phyloP scores from a whole-genome alignment of 1,140 invertebrate genomes.

The Zaprionus lachaisei region DNA sequence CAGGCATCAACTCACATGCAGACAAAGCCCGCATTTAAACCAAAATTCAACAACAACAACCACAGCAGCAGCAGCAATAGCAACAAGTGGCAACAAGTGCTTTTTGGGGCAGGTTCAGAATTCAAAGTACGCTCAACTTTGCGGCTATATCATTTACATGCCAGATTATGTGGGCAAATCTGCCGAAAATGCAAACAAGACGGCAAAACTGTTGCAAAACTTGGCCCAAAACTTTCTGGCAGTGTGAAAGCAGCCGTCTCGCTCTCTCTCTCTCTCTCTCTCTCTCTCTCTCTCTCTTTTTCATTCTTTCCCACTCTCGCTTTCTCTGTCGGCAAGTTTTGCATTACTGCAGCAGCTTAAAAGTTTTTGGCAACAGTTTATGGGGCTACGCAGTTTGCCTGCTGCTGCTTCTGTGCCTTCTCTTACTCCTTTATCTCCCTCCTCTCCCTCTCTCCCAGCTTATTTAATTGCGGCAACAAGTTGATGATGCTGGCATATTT shows the following conservation, averaged over 20 bases:
- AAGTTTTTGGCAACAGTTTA: constrained; percentile 79
- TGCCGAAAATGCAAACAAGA: constrained; percentile 54
- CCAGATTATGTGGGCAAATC: constrained; percentile 53
- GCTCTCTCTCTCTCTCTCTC: background rate
- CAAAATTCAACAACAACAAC: constrained; percentile 45
- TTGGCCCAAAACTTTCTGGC: constrained; percentile 46
- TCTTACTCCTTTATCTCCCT: background rate
- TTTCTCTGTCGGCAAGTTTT: constrained; percentile 25
- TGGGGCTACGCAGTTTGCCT: background rate
- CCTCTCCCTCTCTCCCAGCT: constrained; percentile 11
- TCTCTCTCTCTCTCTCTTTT: too few relatives aligned
- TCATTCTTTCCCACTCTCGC: background rate
- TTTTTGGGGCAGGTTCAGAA: constrained; percentile 46
- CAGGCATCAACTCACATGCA: background rate
- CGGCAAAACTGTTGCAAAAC: constrained; percentile 55
- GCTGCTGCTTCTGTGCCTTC: constrained; percentile 16
- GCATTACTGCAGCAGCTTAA: constrained; percentile 73
- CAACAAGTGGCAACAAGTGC: constrained; percentile 47
- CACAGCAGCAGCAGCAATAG: background rate
- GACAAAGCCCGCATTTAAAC: background rate
- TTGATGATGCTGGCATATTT: constrained; percentile 60
- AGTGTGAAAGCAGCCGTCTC: constrained; percentile 56
- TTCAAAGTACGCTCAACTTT: constrained; percentile 66
- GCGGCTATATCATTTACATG: constrained; percentile 69
- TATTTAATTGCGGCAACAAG: constrained; percentile 68